phyloP scores from a whole-genome alignment of 2,888 invertebrate genomes.

The Patella ulyssiponensis region DNA sequence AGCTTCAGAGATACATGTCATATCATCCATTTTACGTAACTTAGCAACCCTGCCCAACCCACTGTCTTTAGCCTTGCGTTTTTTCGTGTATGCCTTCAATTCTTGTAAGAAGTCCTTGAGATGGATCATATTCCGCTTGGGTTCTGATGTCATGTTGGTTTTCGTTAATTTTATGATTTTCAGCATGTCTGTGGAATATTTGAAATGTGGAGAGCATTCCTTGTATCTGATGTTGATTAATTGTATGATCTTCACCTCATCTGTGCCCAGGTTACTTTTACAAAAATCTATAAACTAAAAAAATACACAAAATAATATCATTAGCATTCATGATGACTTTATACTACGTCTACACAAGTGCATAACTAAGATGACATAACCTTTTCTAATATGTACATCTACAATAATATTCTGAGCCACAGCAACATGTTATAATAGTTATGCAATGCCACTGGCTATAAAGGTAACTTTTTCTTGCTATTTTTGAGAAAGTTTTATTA shows the following conservation, averaged over 20 bases:
- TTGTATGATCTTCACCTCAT: constrained; percentile 41
- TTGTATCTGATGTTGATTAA: constrained; percentile 53
- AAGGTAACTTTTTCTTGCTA: too few species aligned
- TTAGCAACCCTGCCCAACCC: constrained; percentile 10
- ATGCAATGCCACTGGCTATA: too few species aligned
- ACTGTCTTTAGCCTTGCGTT: constrained; percentile 17
- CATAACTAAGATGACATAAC: too few species aligned
- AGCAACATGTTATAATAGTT: too few species aligned
- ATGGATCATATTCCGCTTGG: constrained; percentile 52
- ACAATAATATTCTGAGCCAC: too few species aligned
- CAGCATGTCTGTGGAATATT: constrained; percentile 46
- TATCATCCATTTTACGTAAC: constrained; percentile 13
- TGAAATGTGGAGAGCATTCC: constrained; percentile 48
- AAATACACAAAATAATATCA: constrained; percentile 18
- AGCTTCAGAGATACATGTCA: not conserved
- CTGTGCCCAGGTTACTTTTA: constrained; percentile 39
- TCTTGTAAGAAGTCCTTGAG: constrained; percentile 56
- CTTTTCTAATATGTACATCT: too few species aligned
- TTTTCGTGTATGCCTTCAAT: constrained; percentile 47
- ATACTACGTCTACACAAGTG: too few species aligned
- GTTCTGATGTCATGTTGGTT: constrained; percentile 47
- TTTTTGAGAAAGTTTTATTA: too few species aligned
- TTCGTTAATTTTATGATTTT: constrained; percentile 39
- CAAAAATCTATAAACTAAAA: constrained; percentile 60
- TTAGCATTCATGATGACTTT: not conserved